phyloP scores from a whole-genome alignment of 2,888 invertebrate species.

The Mechanitis messenoides region DNA sequence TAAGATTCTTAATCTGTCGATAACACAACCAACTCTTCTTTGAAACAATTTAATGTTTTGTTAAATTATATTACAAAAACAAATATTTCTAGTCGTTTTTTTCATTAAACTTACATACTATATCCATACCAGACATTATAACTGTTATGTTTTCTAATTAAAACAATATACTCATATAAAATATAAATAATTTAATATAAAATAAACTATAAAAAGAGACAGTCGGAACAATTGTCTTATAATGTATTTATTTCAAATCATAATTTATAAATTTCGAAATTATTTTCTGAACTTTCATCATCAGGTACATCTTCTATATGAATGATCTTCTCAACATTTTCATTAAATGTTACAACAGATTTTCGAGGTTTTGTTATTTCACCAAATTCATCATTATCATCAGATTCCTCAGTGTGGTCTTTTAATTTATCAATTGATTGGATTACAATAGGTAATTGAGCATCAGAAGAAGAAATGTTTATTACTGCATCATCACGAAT shows the following conservation, averaged over 20 bases:
- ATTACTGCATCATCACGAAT: conserved; percentile 32
- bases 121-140: too few relatives aligned
- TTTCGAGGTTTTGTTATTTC: conserved; percentile 57
- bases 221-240: too few relatives aligned
- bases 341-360: conserved; percentile 75
- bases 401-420: conserved; percentile 49
- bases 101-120: too few relatives aligned
- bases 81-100: too few relatives aligned
- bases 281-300: conserved; percentile 35
- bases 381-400: conserved; percentile 65
- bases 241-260: conserved; percentile 29
- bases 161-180: too few relatives aligned
- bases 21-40: too few relatives aligned
- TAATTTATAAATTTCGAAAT: conserved; percentile 51
- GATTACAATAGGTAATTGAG: conserved; percentile 52
- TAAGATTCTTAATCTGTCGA: too few relatives aligned
- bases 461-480: conserved; percentile 42
- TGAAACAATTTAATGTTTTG: too few relatives aligned
- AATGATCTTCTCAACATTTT: conserved; percentile 72
- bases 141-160: too few relatives aligned
- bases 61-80: too few relatives aligned
- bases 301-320: conserved; percentile 61
- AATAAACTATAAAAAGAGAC: not conserved
- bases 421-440: conserved; percentile 67
- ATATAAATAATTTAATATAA: not conserved